phyloP scores from a whole-genome alignment of 2,113 vertebrate genomes.

The Columbina picui region DNA sequence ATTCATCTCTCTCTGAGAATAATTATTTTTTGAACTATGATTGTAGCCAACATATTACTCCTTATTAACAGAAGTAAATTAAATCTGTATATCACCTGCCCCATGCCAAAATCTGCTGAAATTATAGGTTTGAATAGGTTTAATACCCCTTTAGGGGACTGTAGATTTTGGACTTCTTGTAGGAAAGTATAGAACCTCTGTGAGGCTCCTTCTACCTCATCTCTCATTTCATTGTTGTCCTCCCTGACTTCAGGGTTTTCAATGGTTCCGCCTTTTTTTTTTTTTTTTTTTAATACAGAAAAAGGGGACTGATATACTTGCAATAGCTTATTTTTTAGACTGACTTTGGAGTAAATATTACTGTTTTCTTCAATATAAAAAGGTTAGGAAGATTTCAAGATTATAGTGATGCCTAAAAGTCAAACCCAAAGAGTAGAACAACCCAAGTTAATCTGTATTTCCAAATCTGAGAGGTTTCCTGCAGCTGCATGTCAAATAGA shows the following conservation, averaged over 20 bases:
- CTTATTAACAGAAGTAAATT: constrained; percentile 10
- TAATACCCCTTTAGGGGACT: background rate
- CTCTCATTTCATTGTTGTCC: background rate
- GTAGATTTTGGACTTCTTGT: background rate
- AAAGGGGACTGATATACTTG: background rate
- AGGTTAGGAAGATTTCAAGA: background rate
- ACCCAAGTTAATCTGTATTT: background rate
- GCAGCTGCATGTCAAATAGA: background rate
- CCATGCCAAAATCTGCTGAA: background rate
- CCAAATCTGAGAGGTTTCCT: background rate
- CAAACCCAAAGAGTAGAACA: background rate
- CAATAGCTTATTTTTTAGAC: background rate
- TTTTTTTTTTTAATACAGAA: background rate
- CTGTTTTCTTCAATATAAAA: background rate
- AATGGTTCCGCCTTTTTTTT: background rate
- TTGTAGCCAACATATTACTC: background rate
- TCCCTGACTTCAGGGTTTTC: background rate
- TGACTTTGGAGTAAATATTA: background rate
- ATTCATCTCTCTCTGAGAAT: background rate
- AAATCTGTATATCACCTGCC: background rate
- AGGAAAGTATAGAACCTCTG: rapidly evolving
- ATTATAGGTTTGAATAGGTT: background rate
- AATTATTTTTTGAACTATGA: background rate
- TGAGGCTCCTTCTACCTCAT: background rate
- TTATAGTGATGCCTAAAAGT: background rate